Evolutionary conservation across 1,140 invertebrate genomes (phyloP), one percentile per base, ranked within the genome.

Genomic region (Drosophila albomicans): DNA sequence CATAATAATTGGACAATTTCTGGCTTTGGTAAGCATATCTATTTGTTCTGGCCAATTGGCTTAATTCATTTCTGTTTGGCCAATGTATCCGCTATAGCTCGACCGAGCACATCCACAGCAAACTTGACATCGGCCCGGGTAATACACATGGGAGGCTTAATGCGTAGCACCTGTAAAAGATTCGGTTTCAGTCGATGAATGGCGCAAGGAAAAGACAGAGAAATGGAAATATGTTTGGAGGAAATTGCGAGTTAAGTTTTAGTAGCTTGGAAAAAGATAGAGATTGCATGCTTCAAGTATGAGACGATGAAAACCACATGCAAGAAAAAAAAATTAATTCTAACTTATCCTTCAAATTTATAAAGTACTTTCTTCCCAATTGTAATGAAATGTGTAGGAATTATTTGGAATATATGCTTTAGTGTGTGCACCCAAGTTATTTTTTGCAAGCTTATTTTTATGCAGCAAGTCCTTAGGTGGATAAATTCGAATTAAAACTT

Each of bases 111-210:
- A 54, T 95, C 93, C 46, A 96, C 92, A 6, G 95, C 94, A 81
- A 97, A 98, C 92, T 98, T 96, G 3, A 95, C 97, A 93, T 99
- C 98, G 71, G 95, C 94, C 92, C 96, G 96, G 1, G 95, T 97
- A 51, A 99, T 95, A 92, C 98, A 99, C 97, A 99, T 98, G 0
- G 99, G 98, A 20, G 99, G 99, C 91, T 99, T 98, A 62, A 99
- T 96, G 79, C 98, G 93, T n/a, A 99, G 94, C 0, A 98, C 96
- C 97, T 98, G 94, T 11, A 78, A 81, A n/a, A 73, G 46, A 62
- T 51, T 67, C 8, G 49, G 11, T 41, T 38, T 58, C 59, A 64
- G 41, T 49, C 71, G 41, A 75, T 76, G 81, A 25, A 78, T 32
- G 72, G 65, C 43, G 51, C 28, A 49, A 76, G 45, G 58, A 65